Conservation (phyloP, 1,140 invertebrate species). For the Trissolcus basalis region DNA sequence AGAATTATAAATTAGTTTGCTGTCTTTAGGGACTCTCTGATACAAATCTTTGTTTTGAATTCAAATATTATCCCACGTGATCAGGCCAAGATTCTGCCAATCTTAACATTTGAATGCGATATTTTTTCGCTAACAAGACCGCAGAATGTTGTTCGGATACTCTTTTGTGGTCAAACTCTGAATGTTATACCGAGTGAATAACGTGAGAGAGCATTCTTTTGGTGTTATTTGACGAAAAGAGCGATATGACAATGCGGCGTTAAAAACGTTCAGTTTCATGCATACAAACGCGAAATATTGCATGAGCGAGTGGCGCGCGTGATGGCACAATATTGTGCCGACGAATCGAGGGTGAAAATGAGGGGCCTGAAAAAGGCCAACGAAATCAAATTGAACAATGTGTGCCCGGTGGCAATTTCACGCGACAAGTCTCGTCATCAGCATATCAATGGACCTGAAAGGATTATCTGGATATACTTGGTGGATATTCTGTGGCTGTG, state of each 20-base stretch:
- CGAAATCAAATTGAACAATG: constrained; percentile 72
- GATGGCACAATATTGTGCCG: constrained; percentile 60
- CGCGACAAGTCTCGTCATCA: constrained; percentile 76
- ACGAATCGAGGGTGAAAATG: constrained; percentile 53
- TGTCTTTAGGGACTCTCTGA: background rate
- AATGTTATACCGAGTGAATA: too few species aligned
- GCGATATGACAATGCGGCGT: too few species aligned
- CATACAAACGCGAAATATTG: constrained; percentile 62
- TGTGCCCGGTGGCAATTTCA: constrained; percentile 76
- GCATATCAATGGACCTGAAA: constrained; percentile 75
- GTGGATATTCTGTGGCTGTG: constrained; percentile 72
- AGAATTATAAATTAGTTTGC: background rate
- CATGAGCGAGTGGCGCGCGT: constrained; percentile 55
- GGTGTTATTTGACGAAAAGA: too few species aligned
- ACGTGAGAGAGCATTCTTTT: too few species aligned
- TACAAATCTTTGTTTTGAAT: constrained; percentile 4
- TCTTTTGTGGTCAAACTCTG: too few species aligned
- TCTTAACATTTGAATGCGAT: constrained; percentile 1
- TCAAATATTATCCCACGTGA: constrained; percentile 7
- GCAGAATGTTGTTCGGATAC: too few species aligned
- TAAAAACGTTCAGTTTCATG: too few species aligned
- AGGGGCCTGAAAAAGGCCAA: constrained; percentile 65
- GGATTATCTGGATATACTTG: constrained; percentile 75
- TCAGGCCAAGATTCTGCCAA: background rate
- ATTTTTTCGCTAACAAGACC: background rate